Conservation (phyloP, 2,113 vertebrate genomes). For the Hystrix brachyura region DNA sequence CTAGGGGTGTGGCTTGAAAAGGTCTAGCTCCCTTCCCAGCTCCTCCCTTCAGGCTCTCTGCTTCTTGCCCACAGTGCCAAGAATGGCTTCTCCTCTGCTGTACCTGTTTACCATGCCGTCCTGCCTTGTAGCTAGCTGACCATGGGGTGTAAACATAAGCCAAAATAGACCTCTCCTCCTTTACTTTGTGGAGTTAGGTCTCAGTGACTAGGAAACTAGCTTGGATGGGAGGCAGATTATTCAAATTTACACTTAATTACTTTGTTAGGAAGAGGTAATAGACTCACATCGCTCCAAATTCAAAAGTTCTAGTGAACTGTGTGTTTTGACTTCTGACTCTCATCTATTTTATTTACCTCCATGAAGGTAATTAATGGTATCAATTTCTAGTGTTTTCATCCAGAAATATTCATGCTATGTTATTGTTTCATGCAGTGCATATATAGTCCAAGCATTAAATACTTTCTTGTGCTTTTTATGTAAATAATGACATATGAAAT, state of each 20-base stretch:
- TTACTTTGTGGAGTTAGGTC: not conserved
- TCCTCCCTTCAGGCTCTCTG: too few species aligned
- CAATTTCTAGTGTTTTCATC: conserved; percentile 42
- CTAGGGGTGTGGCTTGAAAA: too few species aligned
- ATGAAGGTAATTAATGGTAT: conserved; percentile 12
- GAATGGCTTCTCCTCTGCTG: too few species aligned
- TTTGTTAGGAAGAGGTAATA: conserved; percentile 25
- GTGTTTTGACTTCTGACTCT: not conserved
- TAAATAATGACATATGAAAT: not conserved
- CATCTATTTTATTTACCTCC: not conserved
- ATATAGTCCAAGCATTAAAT: conserved; percentile 29
- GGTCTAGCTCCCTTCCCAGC: too few species aligned
- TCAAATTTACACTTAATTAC: not conserved
- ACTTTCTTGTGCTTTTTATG: not conserved
- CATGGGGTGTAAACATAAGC: too few species aligned
- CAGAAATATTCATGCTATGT: not conserved
- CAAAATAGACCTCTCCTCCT: not conserved
- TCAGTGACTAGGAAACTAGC: not conserved
- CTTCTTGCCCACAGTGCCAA: too few species aligned
- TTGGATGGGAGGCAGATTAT: not conserved
- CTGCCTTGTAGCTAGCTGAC: too few species aligned
- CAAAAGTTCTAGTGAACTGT: conserved; percentile 28
- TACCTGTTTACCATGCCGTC: too few species aligned
- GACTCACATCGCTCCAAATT: not conserved
- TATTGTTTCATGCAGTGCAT: not conserved